These are phyloP conservation scores for Syrrhaptes paradoxus DNA, from an alignment of 2,113 vertebrate genomes.

Conservation along the genomic window DNA sequence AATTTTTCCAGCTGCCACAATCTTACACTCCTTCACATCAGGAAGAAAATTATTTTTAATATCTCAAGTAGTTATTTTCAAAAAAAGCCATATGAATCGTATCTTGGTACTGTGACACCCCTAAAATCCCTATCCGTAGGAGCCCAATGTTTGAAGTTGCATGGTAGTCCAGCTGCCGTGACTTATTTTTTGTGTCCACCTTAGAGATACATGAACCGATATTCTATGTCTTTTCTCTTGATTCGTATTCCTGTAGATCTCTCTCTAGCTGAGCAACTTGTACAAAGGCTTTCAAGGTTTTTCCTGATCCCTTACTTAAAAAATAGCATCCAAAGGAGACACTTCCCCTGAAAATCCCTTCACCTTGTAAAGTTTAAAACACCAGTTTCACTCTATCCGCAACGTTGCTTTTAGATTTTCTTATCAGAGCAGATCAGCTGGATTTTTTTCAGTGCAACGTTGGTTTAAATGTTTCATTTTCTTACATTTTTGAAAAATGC, in stretches of 20 bases:
- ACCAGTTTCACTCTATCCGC: background rate
- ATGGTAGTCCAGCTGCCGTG: background rate
- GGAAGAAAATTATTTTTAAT: background rate
- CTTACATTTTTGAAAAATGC: background rate
- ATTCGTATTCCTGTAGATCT: background rate
- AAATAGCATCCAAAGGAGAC: background rate
- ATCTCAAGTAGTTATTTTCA: background rate
- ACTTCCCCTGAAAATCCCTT: background rate
- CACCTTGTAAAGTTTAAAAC: background rate
- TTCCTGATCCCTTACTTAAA: background rate
- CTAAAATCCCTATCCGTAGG: fast-evolving
- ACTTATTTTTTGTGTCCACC: background rate
- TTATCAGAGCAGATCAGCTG: background rate
- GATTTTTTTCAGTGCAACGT: background rate
- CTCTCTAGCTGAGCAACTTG: background rate
- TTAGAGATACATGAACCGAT: background rate
- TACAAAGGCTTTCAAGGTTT: background rate
- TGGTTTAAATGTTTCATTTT: background rate
- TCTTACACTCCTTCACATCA: background rate
- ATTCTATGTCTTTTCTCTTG: background rate
- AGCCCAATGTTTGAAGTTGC: background rate
- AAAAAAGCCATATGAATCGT: background rate
- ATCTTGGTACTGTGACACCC: background rate
- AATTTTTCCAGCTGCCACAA: background rate
- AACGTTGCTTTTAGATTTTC: background rate